phyloP scores from a whole-genome alignment of 2,113 vertebrate genomes.

The Semicossyphus pulcher region DNA sequence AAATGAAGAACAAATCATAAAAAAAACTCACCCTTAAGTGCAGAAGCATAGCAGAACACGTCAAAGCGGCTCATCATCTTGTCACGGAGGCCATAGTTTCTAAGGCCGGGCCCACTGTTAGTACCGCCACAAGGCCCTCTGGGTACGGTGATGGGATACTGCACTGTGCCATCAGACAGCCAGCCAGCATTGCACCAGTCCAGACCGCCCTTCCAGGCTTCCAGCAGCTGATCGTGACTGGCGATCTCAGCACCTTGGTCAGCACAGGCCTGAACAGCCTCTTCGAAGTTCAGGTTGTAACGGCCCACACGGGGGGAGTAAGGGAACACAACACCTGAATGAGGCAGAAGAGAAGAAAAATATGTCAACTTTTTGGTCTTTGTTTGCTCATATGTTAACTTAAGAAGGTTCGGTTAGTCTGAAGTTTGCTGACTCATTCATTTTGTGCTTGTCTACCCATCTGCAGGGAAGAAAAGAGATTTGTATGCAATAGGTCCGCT shows the following conservation, averaged over 20 bases:
- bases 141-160: conserved; percentile 94
- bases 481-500: conserved; percentile 6
- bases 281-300: conserved; percentile 90
- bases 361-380: neutral
- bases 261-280: conserved; percentile 86
- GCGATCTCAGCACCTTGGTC: conserved; percentile 90
- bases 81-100: conserved; percentile 91
- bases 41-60: conserved; percentile 92
- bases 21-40: conserved; percentile 84
- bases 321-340: conserved; percentile 92
- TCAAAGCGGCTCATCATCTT: conserved; percentile 88
- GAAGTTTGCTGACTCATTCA: conserved; percentile 26
- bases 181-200: conserved; percentile 99
- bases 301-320: conserved; percentile 88
- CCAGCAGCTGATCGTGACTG: conserved; percentile 88
- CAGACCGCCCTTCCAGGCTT: conserved; percentile 90
- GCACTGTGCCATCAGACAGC: conserved; percentile 92
- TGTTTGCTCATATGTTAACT: neutral
- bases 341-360: conserved; percentile 15
- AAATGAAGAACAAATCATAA: neutral
- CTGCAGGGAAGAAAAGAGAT: neutral
- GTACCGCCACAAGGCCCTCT: conserved; percentile 91
- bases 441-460: conserved; percentile 11
- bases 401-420: conserved; percentile 9
- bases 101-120: conserved; percentile 86